phyloP scores from a whole-genome alignment of 2,888 invertebrate species.

The Drosophila cognata region DNA sequence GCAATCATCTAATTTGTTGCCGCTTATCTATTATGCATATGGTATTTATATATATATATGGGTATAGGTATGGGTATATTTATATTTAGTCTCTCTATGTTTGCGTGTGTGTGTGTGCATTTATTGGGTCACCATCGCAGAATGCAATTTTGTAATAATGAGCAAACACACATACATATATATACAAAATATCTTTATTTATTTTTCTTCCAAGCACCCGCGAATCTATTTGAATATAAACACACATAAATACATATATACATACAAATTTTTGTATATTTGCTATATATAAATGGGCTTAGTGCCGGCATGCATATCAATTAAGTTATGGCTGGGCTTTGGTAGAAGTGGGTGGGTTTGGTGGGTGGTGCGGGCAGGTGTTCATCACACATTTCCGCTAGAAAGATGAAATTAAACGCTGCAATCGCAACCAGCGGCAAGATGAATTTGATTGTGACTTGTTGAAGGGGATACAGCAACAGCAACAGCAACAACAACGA shows the following conservation, averaged over 20 bases:
- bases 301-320: constrained; percentile 62
- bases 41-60: background rate
- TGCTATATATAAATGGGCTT: constrained; percentile 17
- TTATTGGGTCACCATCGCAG: constrained; percentile 64
- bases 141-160: constrained; percentile 69
- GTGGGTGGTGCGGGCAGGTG: constrained; percentile 16
- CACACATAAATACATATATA: background rate
- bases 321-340: constrained; percentile 43
- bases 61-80: background rate
- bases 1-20: constrained; percentile 66
- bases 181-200: background rate
- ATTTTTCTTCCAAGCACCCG: constrained; percentile 37
- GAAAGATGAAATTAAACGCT: constrained; percentile 50
- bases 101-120: constrained; percentile 15
- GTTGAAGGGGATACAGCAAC: constrained; percentile 43
- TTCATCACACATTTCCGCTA: constrained; percentile 59
- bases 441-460: constrained; percentile 55
- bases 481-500: background rate
- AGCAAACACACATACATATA: constrained; percentile 25
- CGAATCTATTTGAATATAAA: constrained; percentile 33
- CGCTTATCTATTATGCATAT: constrained; percentile 50
- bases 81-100: background rate
- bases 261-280: background rate
- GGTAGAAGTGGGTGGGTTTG: constrained; percentile 20
- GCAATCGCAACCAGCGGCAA: constrained; percentile 32